Base-by-base conservation (phyloP, 2,888 invertebrate species). In the Clostera curtula region DNA sequence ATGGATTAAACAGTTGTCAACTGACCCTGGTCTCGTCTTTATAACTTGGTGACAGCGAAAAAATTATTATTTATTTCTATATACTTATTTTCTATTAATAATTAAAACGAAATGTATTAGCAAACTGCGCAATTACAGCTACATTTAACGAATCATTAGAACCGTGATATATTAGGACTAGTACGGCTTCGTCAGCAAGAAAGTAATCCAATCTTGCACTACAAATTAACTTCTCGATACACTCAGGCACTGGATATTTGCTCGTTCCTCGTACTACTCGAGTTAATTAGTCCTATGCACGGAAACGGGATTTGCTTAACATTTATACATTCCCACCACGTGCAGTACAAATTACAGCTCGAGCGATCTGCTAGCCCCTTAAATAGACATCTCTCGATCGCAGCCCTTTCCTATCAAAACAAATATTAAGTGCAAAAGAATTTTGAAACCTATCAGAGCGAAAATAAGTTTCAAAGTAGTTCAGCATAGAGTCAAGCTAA, bases 261-360 rank as follows among this genome's bases (percentile, higher is more conserved):
- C 26, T 30, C 31, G 34, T 19, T 27, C 22, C 14, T 19, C 10
- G 19, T 11, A 5, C 24, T 25, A 13, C 4, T 18, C 20, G n/a
- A 15, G 25, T 34, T 49, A 41, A 49, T 49, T 46, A 46, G 31
- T 24, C 27, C 21, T 30, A 30, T 36, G 33, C 30, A 31, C 37
- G 14, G 15, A 38, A 32, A 33, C 34, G 29, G 16, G 21, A 23
- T 34, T 35, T 29, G 28, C 25, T 17, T 23, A 6, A 15, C 4
- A 27, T 35, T 41, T 51, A 40, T 43, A 40, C 34, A 70, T 68
- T 69, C 70, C 34, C 38, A 43, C 52, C 72, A 69, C 71, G 72
- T 52, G 53, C 65, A 47, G 48, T 60, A 64, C 68, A 69, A 73
- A 74, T 73, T 72, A 75, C 73, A 66, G 67, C 62, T 61, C 62